A percentile compares a stretch with the other conserved stretches of the same genome.
phyloP scores from a whole-genome alignment of 2,113 vertebrate species.

The Indri indri region DNA sequence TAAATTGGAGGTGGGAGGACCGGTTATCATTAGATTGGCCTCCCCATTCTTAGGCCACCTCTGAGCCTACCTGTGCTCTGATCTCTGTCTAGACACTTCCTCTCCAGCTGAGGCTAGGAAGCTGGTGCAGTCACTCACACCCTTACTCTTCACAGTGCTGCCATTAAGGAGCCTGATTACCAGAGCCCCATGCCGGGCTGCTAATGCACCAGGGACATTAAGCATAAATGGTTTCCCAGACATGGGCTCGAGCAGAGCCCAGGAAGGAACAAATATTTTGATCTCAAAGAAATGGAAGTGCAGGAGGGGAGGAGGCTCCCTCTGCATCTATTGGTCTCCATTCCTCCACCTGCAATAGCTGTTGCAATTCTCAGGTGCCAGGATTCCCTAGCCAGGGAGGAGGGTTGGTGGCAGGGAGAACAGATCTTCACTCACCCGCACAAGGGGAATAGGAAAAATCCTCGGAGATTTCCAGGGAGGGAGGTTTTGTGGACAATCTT shows the following conservation, averaged over 20 bases:
- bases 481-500: background rate
- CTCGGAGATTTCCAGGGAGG: background rate
- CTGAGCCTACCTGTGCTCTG: background rate
- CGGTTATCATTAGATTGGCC: background rate
- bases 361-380: background rate
- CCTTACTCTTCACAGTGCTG: background rate
- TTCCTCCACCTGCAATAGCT: background rate
- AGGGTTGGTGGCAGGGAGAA: background rate
- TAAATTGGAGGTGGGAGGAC: background rate
- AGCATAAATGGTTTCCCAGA: slow-evolving; percentile 65
- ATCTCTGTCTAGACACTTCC: slow-evolving; percentile 47
- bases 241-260: slow-evolving; percentile 22
- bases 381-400: background rate
- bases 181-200: slow-evolving; percentile 51
- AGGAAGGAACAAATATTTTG: slow-evolving; percentile 73
- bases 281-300: slow-evolving; percentile 39
- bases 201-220: slow-evolving; percentile 71
- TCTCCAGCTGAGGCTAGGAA: slow-evolving; percentile 58
- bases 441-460: background rate
- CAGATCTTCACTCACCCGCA: background rate
- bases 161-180: slow-evolving; percentile 72
- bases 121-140: background rate
- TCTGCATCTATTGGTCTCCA: background rate
- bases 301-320: background rate
- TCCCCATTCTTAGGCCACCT: slow-evolving; percentile 18